Conservation (phyloP, 1,140 invertebrate genomes). For the Drosophila aff. region DNA sequence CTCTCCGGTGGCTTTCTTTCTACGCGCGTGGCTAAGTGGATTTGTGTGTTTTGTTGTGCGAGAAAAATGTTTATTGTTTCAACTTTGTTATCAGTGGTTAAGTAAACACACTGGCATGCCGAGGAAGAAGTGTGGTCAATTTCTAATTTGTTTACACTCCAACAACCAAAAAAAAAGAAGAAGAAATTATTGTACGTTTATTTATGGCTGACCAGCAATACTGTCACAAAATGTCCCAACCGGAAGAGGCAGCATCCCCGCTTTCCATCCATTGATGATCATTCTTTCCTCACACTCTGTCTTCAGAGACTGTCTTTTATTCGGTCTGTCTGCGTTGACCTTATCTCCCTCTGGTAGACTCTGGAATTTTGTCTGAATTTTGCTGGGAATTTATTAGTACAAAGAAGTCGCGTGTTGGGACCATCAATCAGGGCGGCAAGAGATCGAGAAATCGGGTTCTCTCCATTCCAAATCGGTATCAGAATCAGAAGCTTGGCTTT, state of each 20-base stretch:
- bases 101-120: slow-evolving; percentile 63
- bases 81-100: slow-evolving; percentile 84
- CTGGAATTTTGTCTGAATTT: slow-evolving; percentile 63
- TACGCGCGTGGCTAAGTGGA: slow-evolving; percentile 81
- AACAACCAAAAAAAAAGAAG: slow-evolving; percentile 28
- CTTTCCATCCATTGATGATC: slow-evolving; percentile 44
- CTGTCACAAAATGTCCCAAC: slow-evolving; percentile 52
- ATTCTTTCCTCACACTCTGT: slow-evolving; percentile 14
- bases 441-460: slow-evolving; percentile 34
- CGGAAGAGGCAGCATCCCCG: slow-evolving; percentile 52
- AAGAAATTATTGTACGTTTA: slow-evolving; percentile 70
- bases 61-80: slow-evolving; percentile 85
- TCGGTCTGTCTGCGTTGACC: slow-evolving; percentile 26
- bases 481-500: slow-evolving; percentile 32
- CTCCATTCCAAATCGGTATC: slow-evolving; percentile 16
- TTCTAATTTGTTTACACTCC: slow-evolving; percentile 84
- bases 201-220: slow-evolving; percentile 62
- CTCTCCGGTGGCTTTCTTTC: slow-evolving; percentile 57
- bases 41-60: slow-evolving; percentile 84
- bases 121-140: slow-evolving; percentile 57
- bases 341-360: slow-evolving; percentile 50
- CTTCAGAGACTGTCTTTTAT: not conserved
- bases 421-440: slow-evolving; percentile 76
- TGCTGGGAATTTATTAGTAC: slow-evolving; percentile 83
- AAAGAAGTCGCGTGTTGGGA: slow-evolving; percentile 69